phyloP scores from a whole-genome alignment of 2,113 vertebrate genomes.

The Poeciliopsis retropinna region DNA sequence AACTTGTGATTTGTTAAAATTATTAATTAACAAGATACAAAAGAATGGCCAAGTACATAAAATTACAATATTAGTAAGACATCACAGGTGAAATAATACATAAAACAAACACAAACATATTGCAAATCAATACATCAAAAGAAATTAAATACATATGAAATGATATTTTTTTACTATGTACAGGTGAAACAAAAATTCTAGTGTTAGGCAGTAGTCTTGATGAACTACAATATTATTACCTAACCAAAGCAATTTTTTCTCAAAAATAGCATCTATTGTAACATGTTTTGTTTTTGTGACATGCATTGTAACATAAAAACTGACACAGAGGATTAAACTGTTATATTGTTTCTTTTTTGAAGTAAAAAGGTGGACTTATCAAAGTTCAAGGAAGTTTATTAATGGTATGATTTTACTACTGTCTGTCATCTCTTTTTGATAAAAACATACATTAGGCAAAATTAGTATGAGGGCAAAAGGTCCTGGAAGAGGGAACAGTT shows the following conservation, averaged over 20 bases:
- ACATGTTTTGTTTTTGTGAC: conserved; percentile 1
- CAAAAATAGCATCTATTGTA: conserved; percentile 34
- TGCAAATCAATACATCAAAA: neutral
- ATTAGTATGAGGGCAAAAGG: conserved; percentile 49
- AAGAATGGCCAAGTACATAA: conserved; percentile 38
- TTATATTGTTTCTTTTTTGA: conserved; percentile 61
- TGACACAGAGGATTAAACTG: conserved; percentile 64
- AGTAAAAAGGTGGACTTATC: conserved; percentile 55
- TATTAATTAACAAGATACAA: conserved; percentile 38
- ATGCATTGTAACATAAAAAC: conserved; percentile 23
- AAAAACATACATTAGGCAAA: conserved; percentile 64
- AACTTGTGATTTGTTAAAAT: conserved; percentile 47
- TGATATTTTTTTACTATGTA: neutral
- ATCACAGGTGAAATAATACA: conserved; percentile 45
- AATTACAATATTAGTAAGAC: conserved; percentile 54
- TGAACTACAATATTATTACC: conserved; percentile 22
- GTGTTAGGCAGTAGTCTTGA: conserved; percentile 18
- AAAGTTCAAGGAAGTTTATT: conserved; percentile 63
- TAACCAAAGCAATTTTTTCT: conserved; percentile 42
- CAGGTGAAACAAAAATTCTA: conserved; percentile 5
- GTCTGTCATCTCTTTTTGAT: conserved; percentile 58
- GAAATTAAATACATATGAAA: neutral
- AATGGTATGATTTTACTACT: conserved; percentile 63
- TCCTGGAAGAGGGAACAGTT: conserved; percentile 51
- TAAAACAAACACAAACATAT: neutral